These are phyloP conservation scores for Callorhinus ursinus DNA, from an alignment of 2,113 vertebrate species.

Conservation along the genomic window DNA sequence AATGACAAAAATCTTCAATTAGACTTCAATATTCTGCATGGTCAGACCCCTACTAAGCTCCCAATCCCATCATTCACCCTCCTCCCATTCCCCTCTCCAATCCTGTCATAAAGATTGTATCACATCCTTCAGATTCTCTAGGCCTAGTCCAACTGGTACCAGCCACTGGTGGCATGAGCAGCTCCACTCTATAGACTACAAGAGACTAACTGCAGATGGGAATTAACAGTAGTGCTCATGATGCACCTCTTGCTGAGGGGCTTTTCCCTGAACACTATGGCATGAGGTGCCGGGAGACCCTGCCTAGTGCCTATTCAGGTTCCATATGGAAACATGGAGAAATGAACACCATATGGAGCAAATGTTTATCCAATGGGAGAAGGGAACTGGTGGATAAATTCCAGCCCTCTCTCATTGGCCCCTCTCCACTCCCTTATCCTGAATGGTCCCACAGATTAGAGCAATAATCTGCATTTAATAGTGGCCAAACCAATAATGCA, in stretches of 20 bases:
- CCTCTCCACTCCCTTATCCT: too few relatives aligned
- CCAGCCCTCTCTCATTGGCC: not conserved
- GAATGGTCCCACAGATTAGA: not conserved
- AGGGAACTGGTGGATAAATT: not conserved
- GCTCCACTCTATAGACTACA: rapidly evolving
- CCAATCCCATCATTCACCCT: not conserved
- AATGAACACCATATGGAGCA: not conserved
- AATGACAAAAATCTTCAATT: not conserved
- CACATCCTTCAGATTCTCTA: rapidly evolving
- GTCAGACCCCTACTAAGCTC: not conserved
- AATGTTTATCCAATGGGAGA: not conserved
- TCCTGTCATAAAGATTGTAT: not conserved
- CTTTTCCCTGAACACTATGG: not conserved
- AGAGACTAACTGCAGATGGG: not conserved
- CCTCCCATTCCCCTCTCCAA: not conserved
- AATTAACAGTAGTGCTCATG: not conserved
- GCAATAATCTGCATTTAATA: not conserved
- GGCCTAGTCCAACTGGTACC: not conserved
- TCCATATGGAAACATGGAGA: not conserved
- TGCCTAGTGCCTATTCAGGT: too few relatives aligned
- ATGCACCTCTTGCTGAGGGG: not conserved
- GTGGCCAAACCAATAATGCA: not conserved
- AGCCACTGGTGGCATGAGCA: not conserved
- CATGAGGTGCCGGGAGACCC: not conserved
- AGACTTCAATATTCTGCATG: not conserved